Evolutionary conservation across 2,113 vertebrate species (phyloP), one percentile per base, ranked within the genome.

Genomic region (Lophura nycthemera): DNA sequence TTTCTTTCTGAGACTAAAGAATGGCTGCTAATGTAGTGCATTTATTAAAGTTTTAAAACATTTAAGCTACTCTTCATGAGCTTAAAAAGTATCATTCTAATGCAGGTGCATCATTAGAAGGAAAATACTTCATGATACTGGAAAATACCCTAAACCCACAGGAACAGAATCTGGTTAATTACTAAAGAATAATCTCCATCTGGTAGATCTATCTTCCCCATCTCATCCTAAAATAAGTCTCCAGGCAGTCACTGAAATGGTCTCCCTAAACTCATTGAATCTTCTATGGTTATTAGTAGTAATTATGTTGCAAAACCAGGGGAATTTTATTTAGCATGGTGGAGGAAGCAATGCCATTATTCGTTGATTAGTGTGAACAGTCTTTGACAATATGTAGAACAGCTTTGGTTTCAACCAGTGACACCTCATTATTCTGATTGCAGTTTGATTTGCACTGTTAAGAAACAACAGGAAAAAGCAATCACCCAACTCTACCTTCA

Each of bases 401-500:
- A 94, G 87, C 95, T 89, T 96, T 90, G 74, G 95, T 89, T 97
- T 94, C 93, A 96, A 78, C 86, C 91, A 92, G 90, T 96, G 96
- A 94, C 95, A 97, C 92, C 92, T 98, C 96, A 97, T 98, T 98
- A 98, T 97, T 98, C 95, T 97, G 95, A 97, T 97, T 98, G 95
- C 97, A 83, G 66, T 97, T 96, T 97, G 96, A 98, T 98, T 97
- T 97, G 95, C 92, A 92, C 81, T 80, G 90, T 96, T 97, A 97
- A 87, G 88, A 96, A 80, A 64, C 84, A 92, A 80, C 73, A 64
- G 84, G 79, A 77, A 87, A 90, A 93, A 80, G 84, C 79, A 95
- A 83, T 94, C 94, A 97, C 78, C 89, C 66, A 92, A 91, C 85
- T 89, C 86, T 86, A 67, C 71, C 91, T 96, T 90, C 66, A 36